Evolutionary conservation across 2,888 invertebrate species (phyloP), one percentile per base, ranked within the genome.

Genomic region (Cerastis leucographa): DNA sequence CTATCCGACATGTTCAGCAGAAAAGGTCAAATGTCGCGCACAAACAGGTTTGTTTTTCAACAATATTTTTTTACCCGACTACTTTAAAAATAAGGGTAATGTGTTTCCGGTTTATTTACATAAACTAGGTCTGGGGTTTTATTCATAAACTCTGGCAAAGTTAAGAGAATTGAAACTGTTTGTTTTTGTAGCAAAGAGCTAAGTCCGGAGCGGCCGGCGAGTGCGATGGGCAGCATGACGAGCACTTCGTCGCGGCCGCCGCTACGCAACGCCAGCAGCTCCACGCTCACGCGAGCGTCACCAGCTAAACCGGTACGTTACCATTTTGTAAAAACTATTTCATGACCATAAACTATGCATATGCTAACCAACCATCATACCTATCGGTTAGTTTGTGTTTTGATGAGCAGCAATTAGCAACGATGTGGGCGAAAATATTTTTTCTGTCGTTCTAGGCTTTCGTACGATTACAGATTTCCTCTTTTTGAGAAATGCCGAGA

Each of bases 1-100:
- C 95, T 99, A 64, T 98, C 98, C 0, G 98, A 98, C 84, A 98
- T 99, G 97, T 99, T 99, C 90, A 98, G 97, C 92, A 97, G 98
- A 88, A 96, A 97, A 88, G 95, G 95, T 51, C 97, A 97, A 76
- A 93, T 96, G 11, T 98, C 98, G 14, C 97, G 98, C 76, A 97
- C 97, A 77, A 98, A 97, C 90, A 98, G 98, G 98, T 97, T 88
- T 71, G 74, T 76, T 11, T 2, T 44, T 1, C 2, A 25, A 14
- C 25, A 44, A 35, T n/a, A 25, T 42, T 12, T n/a, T 29, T 59
- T 25, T 56, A 35, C 22, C 14, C 0, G 0, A 35, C 42, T 51
- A 1, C 17, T 22, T 5, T 12, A 40, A 40, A 46, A 49, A 46
- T 0, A 51, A n/a, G 14, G 22, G 14, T 46, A 17, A 22, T 76